Evolutionary conservation across 2,797 vertebrate genomes (phyloP).

Genomic region (Paedocypris micromegethes): DNA sequence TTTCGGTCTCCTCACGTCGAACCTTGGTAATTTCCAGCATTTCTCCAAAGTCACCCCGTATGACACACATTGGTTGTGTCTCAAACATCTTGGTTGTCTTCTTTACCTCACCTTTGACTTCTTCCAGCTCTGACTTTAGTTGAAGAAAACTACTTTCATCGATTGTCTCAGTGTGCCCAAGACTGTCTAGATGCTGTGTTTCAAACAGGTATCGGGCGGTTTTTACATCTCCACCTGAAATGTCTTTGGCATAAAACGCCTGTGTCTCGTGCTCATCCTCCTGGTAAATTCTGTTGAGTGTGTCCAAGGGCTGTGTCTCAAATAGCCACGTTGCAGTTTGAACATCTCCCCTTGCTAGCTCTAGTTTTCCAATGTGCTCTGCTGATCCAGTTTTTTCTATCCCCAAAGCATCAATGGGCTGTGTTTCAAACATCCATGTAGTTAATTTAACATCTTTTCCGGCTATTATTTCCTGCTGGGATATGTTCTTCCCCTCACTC

Average conservation of each 20-base stretch:
- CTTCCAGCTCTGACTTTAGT: constrained; percentile 80
- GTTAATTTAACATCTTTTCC: constrained; percentile 79
- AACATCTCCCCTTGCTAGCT: constrained; percentile 76
- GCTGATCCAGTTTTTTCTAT: constrained; percentile 48
- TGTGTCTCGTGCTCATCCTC: constrained; percentile 65
- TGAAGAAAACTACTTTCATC: constrained; percentile 77
- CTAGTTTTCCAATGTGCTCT: constrained; percentile 62
- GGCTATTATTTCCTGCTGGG: constrained; percentile 79
- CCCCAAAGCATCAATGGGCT: constrained; percentile 71
- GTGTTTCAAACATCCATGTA: constrained; percentile 88
- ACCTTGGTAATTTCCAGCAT: constrained; percentile 83
- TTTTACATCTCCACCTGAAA: constrained; percentile 79
- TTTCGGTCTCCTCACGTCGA: constrained; percentile 78
- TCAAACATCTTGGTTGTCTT: constrained; percentile 82
- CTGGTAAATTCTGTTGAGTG: constrained; percentile 75
- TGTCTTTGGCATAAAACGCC: constrained; percentile 55
- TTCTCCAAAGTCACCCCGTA: constrained; percentile 78
- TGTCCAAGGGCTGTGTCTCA: constrained; percentile 79
- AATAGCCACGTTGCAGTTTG: constrained; percentile 76
- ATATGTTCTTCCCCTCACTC: constrained; percentile 62
- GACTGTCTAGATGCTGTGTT: constrained; percentile 77
- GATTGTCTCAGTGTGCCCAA: constrained; percentile 74
- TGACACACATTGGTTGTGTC: constrained; percentile 79
- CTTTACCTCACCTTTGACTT: constrained; percentile 80
- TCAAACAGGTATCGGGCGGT: constrained; percentile 82